Evolutionary conservation across 2,113 vertebrate genomes (phyloP), one percentile per base, ranked within the genome.

Genomic region (Ceratotherium simum): DNA sequence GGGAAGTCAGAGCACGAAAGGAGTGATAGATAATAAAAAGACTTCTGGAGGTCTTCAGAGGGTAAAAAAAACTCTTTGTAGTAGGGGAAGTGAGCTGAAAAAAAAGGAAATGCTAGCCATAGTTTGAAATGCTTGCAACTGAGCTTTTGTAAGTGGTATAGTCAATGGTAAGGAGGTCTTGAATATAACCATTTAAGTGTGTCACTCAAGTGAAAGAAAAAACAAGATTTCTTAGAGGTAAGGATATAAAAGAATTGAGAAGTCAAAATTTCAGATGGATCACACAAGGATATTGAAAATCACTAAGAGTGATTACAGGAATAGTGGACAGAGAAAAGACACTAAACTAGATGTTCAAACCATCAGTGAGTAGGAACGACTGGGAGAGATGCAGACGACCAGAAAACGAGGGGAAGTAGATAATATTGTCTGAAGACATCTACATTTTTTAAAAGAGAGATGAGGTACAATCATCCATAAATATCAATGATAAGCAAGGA

Each of bases 141-240:
- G 20, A 85, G 54, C 90, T 36, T 80, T 51, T 91, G 0, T 91
- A 93, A 95, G 64, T 91, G 36, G 65, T 78, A 92, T 1, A 27
- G 13, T 60, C 29, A 70, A 79, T 46, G n/a, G 14, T 70, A 88
- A 29, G 54, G 42, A 91, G 80, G 87, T 91, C 48, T 67, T 78
- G 33, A 97, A 80, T 39, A 80, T 56, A 84, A 86, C 17, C 27
- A 91, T 84, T 95, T 85, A 42, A 81, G 36, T 17, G 21, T 31
- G 58, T 76, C 54, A 65, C 36, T 93, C 62, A 94, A 92, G 39
- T 82, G 14, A 94, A 94, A 92, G 36, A 87, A 84, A 96, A 97
- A 85, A 60, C 29, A 90, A 75, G 51, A 58, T 91, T 29, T 8
- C 29, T 29, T 91, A 64, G 33, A 46, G 46, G 29, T 76, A 76